Evolutionary conservation across 2,113 vertebrate genomes (phyloP), one percentile per base, ranked within the genome.

Genomic region (Okapia johnstoni): DNA sequence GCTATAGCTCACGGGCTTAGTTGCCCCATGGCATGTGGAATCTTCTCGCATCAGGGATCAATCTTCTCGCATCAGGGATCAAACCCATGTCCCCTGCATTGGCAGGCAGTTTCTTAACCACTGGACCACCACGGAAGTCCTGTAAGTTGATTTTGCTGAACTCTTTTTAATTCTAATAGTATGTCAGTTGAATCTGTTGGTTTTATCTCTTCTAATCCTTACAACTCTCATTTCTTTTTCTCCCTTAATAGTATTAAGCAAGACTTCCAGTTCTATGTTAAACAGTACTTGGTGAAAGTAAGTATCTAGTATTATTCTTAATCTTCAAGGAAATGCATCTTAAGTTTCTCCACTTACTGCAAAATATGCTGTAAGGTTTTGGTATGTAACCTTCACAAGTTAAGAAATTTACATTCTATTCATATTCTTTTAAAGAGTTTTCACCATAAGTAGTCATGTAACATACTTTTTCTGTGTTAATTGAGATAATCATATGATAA

Each of bases 171-270:
- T 81, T 93, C 70, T 70, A 88, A 55, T 48, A 33, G 16, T 63
- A 57, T 84, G 4, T 88, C 43, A 48, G 25, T 90, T 97, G 2
- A 84, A 79, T 63, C 57, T 81, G 16, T 97, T 83, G 21, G 23
- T 81, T 93, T 97, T 96, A n/a, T 88, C 30, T 90, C 15, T 96
- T 93, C 61, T 7, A 80, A 66, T 73, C 25, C 76, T 90, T 93
- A 84, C 2, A 85, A 16, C 23, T 43, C 90, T 95, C 52, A 91
- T 84, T 93, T 89, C 36, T 87, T 93, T 92, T 93, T 93, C 33
- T 92, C 40, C 33, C 54, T 50, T 89, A 86, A 52, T 58, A 83
- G 50, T 88, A 57, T 83, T 79, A 33, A 63, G 54, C 55, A 93
- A 87, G 40, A 90, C 50, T 93, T 95, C 15, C n/a, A 84, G 55